Evolutionary conservation across 2,797 vertebrate genomes (phyloP).

Genomic region (Poliocrania exsul): DNA sequence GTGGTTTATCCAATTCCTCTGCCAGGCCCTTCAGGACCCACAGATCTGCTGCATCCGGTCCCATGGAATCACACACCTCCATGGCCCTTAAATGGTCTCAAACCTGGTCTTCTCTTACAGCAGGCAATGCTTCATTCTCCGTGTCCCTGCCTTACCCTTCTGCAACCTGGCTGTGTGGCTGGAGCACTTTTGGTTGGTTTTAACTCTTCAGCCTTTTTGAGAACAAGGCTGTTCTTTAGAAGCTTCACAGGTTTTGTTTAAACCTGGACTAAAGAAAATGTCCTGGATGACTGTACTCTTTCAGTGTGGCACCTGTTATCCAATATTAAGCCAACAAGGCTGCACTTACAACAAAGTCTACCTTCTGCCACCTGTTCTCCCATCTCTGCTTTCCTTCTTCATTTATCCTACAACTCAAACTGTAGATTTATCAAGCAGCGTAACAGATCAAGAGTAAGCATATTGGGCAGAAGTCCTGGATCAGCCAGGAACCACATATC

Average conservation of each 20-base stretch:
- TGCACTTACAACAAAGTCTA: neutral
- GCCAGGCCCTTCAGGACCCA: neutral
- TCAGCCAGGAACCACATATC: neutral
- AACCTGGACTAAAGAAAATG: neutral
- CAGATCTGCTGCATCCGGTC: fast-evolving
- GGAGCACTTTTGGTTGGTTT: neutral
- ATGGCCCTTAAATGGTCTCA: neutral
- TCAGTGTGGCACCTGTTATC: neutral
- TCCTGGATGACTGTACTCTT: neutral
- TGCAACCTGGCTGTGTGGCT: neutral
- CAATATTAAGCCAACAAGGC: neutral
- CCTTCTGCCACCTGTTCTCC: neutral
- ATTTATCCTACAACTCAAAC: neutral
- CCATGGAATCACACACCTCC: neutral
- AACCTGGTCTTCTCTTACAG: neutral
- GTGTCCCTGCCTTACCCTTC: neutral
- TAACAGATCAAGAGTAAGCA: neutral
- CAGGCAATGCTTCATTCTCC: neutral
- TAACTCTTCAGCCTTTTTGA: neutral
- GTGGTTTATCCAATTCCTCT: neutral
- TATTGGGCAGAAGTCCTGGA: neutral
- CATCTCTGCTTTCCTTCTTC: neutral
- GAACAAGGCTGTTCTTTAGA: neutral
- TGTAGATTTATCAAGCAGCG: neutral
- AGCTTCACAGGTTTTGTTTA: neutral